Base-by-base conservation (phyloP, 2,888 invertebrate genomes). In the Amphipyra berbera region DNA sequence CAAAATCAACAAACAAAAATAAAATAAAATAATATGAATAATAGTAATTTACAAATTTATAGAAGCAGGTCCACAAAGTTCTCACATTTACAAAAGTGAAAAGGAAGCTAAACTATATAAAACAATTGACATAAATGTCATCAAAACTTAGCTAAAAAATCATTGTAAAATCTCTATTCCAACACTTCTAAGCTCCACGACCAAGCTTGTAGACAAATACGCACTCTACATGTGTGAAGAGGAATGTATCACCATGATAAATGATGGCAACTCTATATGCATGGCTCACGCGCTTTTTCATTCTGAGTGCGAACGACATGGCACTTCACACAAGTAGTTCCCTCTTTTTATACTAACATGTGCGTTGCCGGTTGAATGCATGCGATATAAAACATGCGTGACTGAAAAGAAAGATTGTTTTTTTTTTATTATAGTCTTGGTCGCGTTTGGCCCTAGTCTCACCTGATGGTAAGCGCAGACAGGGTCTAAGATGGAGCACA, bases 181-280 rank as follows among this genome's bases (percentile, higher is more conserved):
- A 41, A 53, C 37, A 35, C 30, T 50, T 44, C 42, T 44, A 52
- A 59, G 50, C n/a, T 35, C 9, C 15, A 15, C n/a, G 21, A 47
- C 37, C 37, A n/a, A 45, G 38, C 45, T 30, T 38, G 37, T 13
- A 54, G 12, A 47, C 37, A 59, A 46, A 52, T 46, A 52, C 30
- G 33, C 45, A 48, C 13, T 10, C 13, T n/a, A 30, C 27, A 14
- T 37, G 55, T 55, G 52, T 62, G 53, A 74, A 74, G 62, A 62
- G 55, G 45, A 55, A 74, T 54, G 70, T 74, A 47, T 69, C 58
- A 63, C 33, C 48, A 52, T 69, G 64, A 72, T 70, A 75, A 75
- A 64, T 64, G 72, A 75, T 46, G 14, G 14, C 47, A 53, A 35
- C 41, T 70, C 59, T 59, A 44, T 70, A 70, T 72, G 71, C 76